phyloP scores from a whole-genome alignment of 1,140 invertebrate genomes.

The Drosophila pectinifera region DNA sequence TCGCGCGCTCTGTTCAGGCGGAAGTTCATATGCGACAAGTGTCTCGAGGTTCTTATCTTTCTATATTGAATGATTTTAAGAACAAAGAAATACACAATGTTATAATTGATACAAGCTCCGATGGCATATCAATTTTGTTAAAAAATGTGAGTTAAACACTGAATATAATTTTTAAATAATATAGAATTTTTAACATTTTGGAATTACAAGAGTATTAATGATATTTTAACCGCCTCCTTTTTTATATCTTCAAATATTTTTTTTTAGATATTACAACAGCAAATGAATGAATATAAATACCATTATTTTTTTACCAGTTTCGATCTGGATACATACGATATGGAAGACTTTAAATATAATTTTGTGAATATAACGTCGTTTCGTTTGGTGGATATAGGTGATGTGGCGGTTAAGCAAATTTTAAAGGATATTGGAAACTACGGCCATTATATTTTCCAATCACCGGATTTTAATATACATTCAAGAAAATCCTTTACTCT shows the following conservation, averaged over 20 bases:
- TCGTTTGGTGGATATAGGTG: conserved; percentile 92
- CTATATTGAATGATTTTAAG: conserved; percentile 70
- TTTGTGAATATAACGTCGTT: conserved; percentile 97
- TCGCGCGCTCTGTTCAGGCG: conserved; percentile 47
- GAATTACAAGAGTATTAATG: too few species aligned
- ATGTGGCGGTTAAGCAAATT: conserved; percentile 90
- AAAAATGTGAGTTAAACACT: conserved; percentile 89
- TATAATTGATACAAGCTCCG: conserved; percentile 92
- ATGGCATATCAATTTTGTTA: conserved; percentile 90
- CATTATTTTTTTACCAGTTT: conserved; percentile 97
- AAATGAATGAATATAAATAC: conserved; percentile 97
- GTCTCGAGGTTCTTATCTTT: conserved; percentile 42
- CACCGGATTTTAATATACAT: conserved; percentile 7
- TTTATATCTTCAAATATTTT: not conserved
- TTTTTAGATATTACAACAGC: conserved; percentile 93
- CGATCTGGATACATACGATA: conserved; percentile 95
- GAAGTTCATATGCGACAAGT: conserved; percentile 72
- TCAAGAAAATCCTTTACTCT: conserved; percentile 39
- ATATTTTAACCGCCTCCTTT: too few species aligned
- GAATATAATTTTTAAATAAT: not conserved
- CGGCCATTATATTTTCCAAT: conserved; percentile 24
- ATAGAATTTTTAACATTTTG: not conserved
- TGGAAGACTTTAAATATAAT: conserved; percentile 97
- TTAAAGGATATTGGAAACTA: conserved; percentile 91
- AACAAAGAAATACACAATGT: conserved; percentile 87